A percentile compares a stretch with the other conserved stretches of the same genome.
These are phyloP conservation scores for Prionailurus viverrinus DNA, from an alignment of 2,113 vertebrate genomes.

Conservation along the genomic window DNA sequence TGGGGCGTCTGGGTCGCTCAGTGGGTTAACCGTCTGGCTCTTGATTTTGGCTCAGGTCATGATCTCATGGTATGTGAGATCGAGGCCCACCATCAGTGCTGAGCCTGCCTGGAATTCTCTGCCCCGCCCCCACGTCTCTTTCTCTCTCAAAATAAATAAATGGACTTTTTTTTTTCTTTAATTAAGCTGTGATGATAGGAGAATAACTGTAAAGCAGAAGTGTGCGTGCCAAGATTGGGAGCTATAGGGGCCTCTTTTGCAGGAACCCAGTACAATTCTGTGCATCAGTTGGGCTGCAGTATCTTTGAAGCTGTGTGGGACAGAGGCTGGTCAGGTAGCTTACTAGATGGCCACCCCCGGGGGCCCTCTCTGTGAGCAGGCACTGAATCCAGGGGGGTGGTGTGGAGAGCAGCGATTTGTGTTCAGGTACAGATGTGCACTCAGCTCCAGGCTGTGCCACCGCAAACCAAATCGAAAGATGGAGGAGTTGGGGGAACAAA, in stretches of 20 bases:
- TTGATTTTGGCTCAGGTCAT: too few species aligned
- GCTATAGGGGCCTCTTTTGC: not conserved
- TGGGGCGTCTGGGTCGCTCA: too few species aligned
- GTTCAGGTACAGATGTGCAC: not conserved
- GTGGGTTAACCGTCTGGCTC: too few species aligned
- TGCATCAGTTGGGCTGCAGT: not conserved
- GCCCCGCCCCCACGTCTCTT: too few species aligned
- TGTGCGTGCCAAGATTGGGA: not conserved
- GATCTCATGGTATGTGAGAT: too few species aligned
- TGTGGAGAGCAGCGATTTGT: not conserved
- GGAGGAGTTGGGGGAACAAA: not conserved
- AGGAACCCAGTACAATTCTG: not conserved
- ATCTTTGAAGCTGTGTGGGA: not conserved
- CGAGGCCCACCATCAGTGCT: too few species aligned
- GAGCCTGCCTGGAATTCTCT: too few species aligned
- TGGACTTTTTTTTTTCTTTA: too few species aligned
- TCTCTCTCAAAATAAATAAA: too few species aligned
- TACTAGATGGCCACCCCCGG: not conserved
- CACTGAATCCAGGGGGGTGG: not conserved
- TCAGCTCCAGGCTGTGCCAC: not conserved
- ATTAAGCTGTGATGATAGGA: not conserved
- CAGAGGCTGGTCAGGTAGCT: not conserved
- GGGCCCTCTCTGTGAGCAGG: not conserved
- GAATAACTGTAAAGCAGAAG: not conserved
- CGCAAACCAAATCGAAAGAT: not conserved